Base-by-base conservation (phyloP, 2,113 vertebrate species). In the Hylia prasina region DNA sequence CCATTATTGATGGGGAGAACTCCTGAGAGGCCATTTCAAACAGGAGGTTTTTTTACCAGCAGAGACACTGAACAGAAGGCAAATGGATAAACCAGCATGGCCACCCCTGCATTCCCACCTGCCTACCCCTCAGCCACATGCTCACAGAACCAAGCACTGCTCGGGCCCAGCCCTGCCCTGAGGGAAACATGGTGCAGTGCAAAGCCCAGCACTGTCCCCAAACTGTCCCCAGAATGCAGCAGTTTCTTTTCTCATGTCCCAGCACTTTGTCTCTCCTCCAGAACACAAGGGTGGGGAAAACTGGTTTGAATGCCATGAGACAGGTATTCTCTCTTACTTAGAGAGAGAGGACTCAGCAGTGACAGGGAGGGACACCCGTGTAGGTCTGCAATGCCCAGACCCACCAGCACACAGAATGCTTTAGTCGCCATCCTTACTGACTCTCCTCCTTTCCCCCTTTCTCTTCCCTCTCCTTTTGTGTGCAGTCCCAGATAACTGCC, bases 401-500 rank as follows among this genome's bases (percentile, higher is more conserved):
- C 73, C 82, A 35, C 58, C 84, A 96, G 96, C 92, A 97, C 98
- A 95, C 96, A 96, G 91, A 98, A 97, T 97, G 97, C 98, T 98
- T 97, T 97, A 97, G 97, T 98, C 98, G 97, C 93, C 81, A 63
- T 97, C 97, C 96, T 96, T 91, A 27, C 56, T 33, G 53, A 60
- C 65, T 42, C n/a, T 40, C 82, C 47, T 72, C 35, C 45, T 70
- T 39, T 42, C 53, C 27, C 15, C 4, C 10, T 30, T 56, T 13
- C 31, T 51, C 50, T 37, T 39, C 42, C 40, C n/a, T 77, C 40
- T 78, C 18, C 47, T 72, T 90, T 90, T 93, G 71, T 75, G 89
- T 96, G 93, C 91, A 96, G 96, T 97, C 98, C 97, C 98, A 99
- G 98, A 99, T 98, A 99, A 98, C 99, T 99, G 99, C 99, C 99